These are phyloP conservation scores for Drosophila dunni DNA, from an alignment of 1,140 invertebrate species.

Conservation along the genomic window DNA sequence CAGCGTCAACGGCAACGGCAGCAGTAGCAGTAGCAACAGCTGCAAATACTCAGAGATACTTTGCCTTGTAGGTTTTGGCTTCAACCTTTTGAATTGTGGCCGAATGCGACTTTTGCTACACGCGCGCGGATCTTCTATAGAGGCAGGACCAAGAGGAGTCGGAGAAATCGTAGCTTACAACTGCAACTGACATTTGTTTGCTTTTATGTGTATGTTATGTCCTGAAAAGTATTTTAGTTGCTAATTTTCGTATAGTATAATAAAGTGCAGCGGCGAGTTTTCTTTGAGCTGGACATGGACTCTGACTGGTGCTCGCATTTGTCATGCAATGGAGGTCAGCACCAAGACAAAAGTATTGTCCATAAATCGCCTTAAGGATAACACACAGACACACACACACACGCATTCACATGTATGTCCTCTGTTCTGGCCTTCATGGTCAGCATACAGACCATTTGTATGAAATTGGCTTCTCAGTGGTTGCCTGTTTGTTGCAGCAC, in stretches of 20 bases:
- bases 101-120: slow-evolving; percentile 23
- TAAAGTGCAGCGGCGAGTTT: slow-evolving; percentile 47
- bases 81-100: slow-evolving; percentile 30
- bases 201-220: slow-evolving; percentile 62
- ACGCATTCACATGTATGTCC: slow-evolving; percentile 16
- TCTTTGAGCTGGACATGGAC: slow-evolving; percentile 32
- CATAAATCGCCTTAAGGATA: slow-evolving; percentile 71
- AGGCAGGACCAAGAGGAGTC: neutral
- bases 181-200: slow-evolving; percentile 73
- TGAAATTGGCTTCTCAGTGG: slow-evolving; percentile 67
- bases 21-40: slow-evolving; percentile 64
- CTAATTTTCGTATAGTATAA: slow-evolving; percentile 55
- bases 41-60: slow-evolving; percentile 60
- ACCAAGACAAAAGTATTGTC: slow-evolving; percentile 56
- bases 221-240: slow-evolving; percentile 36
- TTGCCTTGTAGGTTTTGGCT: slow-evolving; percentile 64
- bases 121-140: neutral
- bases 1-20: slow-evolving; percentile 46
- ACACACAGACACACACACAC: slow-evolving; percentile 1
- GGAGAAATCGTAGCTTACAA: slow-evolving; percentile 16
- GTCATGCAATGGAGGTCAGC: slow-evolving; percentile 44
- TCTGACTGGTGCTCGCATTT: slow-evolving; percentile 27
- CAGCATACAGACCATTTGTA: slow-evolving; percentile 64
- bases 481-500: slow-evolving; percentile 42
- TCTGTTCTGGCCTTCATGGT: slow-evolving; percentile 53